phyloP scores from a whole-genome alignment of 2,797 vertebrate species.

The Chelon auratus region DNA sequence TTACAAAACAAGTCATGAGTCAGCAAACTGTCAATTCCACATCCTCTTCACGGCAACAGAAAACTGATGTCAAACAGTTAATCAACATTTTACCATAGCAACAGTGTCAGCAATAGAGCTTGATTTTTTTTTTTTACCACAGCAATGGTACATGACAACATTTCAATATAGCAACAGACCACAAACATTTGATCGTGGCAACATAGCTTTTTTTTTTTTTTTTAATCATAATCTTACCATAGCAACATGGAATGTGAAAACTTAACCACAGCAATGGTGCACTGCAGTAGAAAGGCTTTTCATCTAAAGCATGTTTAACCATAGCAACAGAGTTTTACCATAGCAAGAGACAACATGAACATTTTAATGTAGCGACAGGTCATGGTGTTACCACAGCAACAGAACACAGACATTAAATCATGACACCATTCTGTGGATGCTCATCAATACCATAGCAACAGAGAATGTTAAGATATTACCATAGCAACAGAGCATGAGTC shows the following conservation, averaged over 20 bases:
- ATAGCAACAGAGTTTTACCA: conserved; percentile 43
- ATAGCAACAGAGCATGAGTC: conserved; percentile 25
- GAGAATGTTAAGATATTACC: conserved; percentile 18
- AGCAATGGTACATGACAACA: conserved; percentile 43
- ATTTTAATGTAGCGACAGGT: conserved; percentile 46
- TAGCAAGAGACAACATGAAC: conserved; percentile 53
- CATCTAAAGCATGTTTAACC: conserved; percentile 51
- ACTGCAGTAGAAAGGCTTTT: conserved; percentile 27
- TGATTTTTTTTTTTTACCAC: conserved; percentile 39
- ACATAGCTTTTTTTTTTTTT: conserved; percentile 53
- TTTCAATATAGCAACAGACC: conserved; percentile 59
- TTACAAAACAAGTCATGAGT: conserved; percentile 62
- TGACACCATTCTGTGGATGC: conserved; percentile 40
- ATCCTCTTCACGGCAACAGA: conserved; percentile 60
- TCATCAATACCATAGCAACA: conserved; percentile 35
- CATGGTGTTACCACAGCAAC: conserved; percentile 41
- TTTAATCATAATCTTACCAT: conserved; percentile 49
- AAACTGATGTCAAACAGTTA: conserved; percentile 32
- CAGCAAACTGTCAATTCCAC: conserved; percentile 48
- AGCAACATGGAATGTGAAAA: conserved; percentile 65
- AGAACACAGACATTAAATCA: conserved; percentile 18
- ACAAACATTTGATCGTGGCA: conserved; percentile 57
- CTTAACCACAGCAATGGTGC: conserved; percentile 36
- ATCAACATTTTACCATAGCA: conserved; percentile 46
- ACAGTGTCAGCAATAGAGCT: conserved; percentile 44